Percentiles rank a stretch among this genome's conserved stretches.
Evolutionary conservation across 1,140 invertebrate genomes (phyloP).

Genomic region (Tribolium madens): DNA sequence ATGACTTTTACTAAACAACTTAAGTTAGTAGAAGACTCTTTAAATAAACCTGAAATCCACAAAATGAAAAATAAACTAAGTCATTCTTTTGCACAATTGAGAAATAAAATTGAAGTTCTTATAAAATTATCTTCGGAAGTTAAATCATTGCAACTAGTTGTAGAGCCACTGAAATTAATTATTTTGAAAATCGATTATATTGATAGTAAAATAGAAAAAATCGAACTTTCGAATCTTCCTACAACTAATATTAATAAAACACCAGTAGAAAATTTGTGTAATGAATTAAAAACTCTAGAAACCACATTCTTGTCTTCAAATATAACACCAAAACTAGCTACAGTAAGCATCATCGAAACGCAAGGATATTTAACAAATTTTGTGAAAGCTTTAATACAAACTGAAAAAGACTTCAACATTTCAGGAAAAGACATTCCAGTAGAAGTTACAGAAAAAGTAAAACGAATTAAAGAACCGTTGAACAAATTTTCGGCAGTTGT

Average conservation of each 20-base stretch:
- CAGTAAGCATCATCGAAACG: slow-evolving; percentile 2
- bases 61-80: neutral
- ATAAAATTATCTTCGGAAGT: slow-evolving; percentile 28
- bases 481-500: slow-evolving; percentile 37
- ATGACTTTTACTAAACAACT: neutral
- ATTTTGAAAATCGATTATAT: slow-evolving; percentile 49
- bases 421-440: slow-evolving; percentile 15
- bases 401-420: slow-evolving; percentile 14
- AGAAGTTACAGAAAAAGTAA: slow-evolving; percentile 15
- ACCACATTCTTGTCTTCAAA: neutral
- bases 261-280: slow-evolving; percentile 3
- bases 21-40: neutral
- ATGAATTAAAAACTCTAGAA: slow-evolving; percentile 21
- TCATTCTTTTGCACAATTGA: slow-evolving; percentile 5
- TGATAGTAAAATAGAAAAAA: slow-evolving; percentile 7
- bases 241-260: neutral
- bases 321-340: neutral
- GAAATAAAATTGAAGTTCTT: neutral
- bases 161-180: slow-evolving; percentile 54
- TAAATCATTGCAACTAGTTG: slow-evolving; percentile 46
- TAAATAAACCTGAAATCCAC: slow-evolving; percentile 1
- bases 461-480: slow-evolving; percentile 18
- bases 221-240: neutral
- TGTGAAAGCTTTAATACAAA: slow-evolving; percentile 15
- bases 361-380: neutral